These are phyloP conservation scores for Eremobia ochroleuca DNA, from an alignment of 2,888 invertebrate genomes.

Conservation along the genomic window DNA sequence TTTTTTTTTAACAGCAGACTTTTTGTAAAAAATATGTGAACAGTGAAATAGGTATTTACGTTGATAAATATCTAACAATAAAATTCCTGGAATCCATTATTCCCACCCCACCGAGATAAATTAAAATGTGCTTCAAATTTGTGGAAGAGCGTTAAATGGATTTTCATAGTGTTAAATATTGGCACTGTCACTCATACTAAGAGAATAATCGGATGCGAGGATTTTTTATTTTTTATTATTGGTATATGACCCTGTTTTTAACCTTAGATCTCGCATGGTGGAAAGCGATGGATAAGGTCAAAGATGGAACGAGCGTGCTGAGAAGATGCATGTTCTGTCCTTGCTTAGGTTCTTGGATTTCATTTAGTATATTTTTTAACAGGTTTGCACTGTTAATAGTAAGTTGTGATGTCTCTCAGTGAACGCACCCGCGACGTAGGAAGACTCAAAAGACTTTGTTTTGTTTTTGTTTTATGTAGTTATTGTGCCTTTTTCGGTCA, in stretches of 20 bases:
- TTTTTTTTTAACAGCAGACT: background rate
- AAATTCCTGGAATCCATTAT: background rate
- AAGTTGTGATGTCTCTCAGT: background rate
- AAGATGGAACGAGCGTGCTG: background rate
- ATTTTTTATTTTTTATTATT: background rate
- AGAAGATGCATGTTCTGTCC: background rate
- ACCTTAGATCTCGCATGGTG: background rate
- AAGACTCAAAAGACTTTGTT: too few relatives aligned
- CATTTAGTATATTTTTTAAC: background rate
- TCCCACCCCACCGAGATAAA: background rate
- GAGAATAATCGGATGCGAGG: background rate
- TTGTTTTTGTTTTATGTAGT: too few relatives aligned
- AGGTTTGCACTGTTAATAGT: background rate
- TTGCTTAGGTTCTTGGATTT: background rate
- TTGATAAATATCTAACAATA: background rate
- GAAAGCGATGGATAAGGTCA: background rate
- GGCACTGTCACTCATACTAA: too few relatives aligned
- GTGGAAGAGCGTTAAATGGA: background rate
- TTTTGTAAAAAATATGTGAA: background rate
- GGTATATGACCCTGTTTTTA: background rate
- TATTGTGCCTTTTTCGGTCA: background rate
- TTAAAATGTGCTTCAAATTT: conserved; percentile 1
- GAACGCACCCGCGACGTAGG: background rate
- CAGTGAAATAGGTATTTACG: background rate
- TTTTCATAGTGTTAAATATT: background rate